Base-by-base conservation (phyloP, 2,888 invertebrate genomes). In the Drosophila setosimentum region DNA sequence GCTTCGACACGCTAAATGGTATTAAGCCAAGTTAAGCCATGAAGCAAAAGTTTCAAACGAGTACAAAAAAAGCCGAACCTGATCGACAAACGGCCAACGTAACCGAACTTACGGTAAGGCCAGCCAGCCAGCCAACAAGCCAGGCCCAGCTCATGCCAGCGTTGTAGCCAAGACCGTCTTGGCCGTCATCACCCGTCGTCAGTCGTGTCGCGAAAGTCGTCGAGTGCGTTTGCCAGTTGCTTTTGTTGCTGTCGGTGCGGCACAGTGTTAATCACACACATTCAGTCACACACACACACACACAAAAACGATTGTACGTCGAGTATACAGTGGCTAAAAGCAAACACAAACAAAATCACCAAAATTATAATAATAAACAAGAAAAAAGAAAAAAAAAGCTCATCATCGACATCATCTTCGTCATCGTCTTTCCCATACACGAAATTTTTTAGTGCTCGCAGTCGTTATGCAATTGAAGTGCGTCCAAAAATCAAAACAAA, bases 201-300 rank as follows among this genome's bases (percentile, higher is more conserved):
- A 93, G 93, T 93, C 92, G 92, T 91, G 91, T 93, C 93, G 93
- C 92, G 93, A 92, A 93, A 93, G 93, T 92, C 92, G 92, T 92
- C 90, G 92, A 92, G 93, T 92, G 89, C 91, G 92, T 91, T 91
- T 92, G 89, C 82, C 83, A 82, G 82, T 80, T 88, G 83, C 80
- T 75, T 76, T 65, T 68, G 68, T 73, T 77, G 68, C 70, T 73
- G 74, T 80, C 74, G 77, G 62, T 78, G 73, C 78, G 76, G 70
- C 66, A 71, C 76, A 70, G 72, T 72, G 73, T 60, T 71, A 55
- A 45, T 59, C 27, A 61, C 54, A 69, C 40, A 59, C 27, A 73
- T 49, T 59, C 33, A 72, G 57, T 58, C 40, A 67, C 50, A 50
- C 37, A 45, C 32, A 61, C n/a, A 66, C 57, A 54, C 27, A 66